Evolutionary conservation across 2,113 vertebrate genomes (phyloP), one percentile per base, ranked within the genome.

Genomic region (Neopipo cinnamomea): DNA sequence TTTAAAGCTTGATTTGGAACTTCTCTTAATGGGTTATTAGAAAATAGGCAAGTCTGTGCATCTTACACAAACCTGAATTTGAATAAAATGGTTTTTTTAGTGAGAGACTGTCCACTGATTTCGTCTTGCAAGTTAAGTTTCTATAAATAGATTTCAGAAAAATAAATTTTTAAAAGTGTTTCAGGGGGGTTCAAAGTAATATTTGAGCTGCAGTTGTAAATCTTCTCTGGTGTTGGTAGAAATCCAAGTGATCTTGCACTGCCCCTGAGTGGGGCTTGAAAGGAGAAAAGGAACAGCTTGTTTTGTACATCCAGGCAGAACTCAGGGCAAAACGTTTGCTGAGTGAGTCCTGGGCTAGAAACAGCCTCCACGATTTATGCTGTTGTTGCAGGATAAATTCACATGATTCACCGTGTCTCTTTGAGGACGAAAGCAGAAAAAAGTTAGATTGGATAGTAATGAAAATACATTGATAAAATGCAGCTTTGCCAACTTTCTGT

Each of bases 1-100:
- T 97, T 94, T 94, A 96, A 96, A 97, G 89, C 97, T 97, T 96
- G 91, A 96, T 94, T 95, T 91, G 95, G 96, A 96, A 74, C 66
- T 85, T 56, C 83, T 96, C 75, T 86, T 95, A 96, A 95, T 95
- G 93, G 82, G 46, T 88, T 96, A 72, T 88, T 94, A 28, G 82
- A 95, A 96, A 96, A 95, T 25, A 89, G 8, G 25, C 81, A 88
- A 93, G 25, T 63, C 49, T 46, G 8, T 55, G 77, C 74, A 4
- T 82, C 87, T 76, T 83, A 14, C 46, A 39, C 50, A 62, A 55
- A 87, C 49, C 77, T 61, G 39, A 50, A 52, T 89, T 65, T 82
- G 67, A 86, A 50, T 74, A 72, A 77, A 56, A 61, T 18, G 27
- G 6, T 31, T 47, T 81, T 46, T 78, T 77, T 23, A 24, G 31